Evolutionary conservation across 2,113 vertebrate species (phyloP).

Genomic region (Plecturocebus donacophilus): DNA sequence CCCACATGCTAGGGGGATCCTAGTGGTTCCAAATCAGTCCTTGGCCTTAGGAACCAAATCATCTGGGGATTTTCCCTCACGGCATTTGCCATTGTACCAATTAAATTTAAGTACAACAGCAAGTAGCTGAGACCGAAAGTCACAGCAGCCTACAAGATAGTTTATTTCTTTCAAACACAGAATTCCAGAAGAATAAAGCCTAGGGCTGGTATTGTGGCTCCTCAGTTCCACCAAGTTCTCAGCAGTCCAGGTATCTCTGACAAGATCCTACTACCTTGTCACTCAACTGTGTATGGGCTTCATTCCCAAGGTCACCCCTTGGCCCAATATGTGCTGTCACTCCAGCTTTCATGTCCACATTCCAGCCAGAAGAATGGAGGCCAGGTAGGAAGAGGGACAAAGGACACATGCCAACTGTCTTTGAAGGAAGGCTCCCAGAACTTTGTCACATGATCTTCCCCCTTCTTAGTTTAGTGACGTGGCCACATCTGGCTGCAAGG

Average conservation of each 20-base stretch:
- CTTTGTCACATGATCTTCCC: not conserved
- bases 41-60: not conserved
- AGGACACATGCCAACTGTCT: not conserved
- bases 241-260: not conserved
- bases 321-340: not conserved
- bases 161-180: not conserved
- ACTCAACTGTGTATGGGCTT: not conserved
- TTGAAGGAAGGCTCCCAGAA: not conserved
- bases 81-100: not conserved
- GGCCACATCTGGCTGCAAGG: not conserved
- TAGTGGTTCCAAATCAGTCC: not conserved
- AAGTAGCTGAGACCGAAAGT: not conserved
- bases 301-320: not conserved
- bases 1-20: not conserved
- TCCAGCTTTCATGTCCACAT: not conserved
- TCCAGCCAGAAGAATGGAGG: not conserved
- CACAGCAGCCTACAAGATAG: not conserved
- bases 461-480: not conserved
- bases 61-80: not conserved
- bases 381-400: not conserved
- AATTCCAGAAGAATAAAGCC: not conserved
- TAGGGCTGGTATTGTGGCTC: not conserved
- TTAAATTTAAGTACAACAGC: not conserved
- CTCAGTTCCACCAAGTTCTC: not conserved
- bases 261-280: not conserved